Evolutionary conservation across 2,797 vertebrate genomes (phyloP).

Genomic region (Amphiprion clarkii): DNA sequence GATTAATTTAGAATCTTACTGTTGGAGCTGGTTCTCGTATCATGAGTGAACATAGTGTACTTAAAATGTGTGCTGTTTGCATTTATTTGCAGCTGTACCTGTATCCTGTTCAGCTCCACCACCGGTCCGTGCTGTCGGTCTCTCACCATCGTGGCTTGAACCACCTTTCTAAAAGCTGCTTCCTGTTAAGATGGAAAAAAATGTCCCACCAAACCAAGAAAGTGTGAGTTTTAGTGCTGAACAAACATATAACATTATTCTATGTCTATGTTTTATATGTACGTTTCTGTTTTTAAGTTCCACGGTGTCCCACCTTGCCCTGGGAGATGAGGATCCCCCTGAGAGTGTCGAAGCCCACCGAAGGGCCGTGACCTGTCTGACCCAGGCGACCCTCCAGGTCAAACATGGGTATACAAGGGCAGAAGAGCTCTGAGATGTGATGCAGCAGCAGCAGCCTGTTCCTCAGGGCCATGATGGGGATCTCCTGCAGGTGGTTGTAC

Average conservation of each 20-base stretch:
- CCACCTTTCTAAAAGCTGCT: conserved; percentile 98
- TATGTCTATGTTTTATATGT: not conserved
- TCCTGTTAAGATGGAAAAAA: conserved; percentile 84
- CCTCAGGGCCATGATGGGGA: conserved; percentile 92
- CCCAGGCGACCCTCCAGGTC: conserved; percentile 96
- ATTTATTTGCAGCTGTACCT: conserved; percentile 82
- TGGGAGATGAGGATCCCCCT: conserved; percentile 98
- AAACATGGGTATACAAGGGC: conserved; percentile 99
- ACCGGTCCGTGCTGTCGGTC: conserved; percentile 98
- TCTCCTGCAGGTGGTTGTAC: conserved; percentile 98
- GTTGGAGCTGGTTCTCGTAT: not conserved
- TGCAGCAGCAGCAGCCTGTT: conserved; percentile 96
- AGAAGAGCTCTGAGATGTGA: conserved; percentile 98
- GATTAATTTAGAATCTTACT: too few species aligned
- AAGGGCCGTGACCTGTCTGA: conserved; percentile 93
- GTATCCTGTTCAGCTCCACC: conserved; percentile 98
- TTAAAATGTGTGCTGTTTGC: not conserved
- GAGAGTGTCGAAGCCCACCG: conserved; percentile 94
- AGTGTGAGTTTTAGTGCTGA: not conserved
- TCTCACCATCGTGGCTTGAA: conserved; percentile 98
- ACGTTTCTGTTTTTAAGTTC: not conserved
- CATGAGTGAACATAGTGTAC: not conserved
- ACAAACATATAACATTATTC: not conserved
- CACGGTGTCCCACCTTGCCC: conserved; percentile 90
- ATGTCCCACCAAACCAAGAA: not conserved